Evolutionary conservation across 1,140 invertebrate species (phyloP), one percentile per base, ranked within the genome.

Genomic region (Onthophagus taurus): DNA sequence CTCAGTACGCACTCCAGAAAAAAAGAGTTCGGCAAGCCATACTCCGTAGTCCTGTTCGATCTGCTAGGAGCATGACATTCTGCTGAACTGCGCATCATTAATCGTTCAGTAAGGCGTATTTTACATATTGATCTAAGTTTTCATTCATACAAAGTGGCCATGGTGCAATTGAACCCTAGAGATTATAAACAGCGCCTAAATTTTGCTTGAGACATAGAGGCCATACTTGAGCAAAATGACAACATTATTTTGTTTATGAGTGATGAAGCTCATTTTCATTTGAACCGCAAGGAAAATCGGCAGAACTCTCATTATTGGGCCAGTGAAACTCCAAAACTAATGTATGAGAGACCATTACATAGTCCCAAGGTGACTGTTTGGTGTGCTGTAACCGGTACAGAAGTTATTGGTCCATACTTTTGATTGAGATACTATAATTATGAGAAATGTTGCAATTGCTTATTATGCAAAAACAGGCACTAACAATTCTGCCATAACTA

Each of bases 1-100:
- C 14, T 42, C 31, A 36, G 43, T 44, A 36, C n/a, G 42, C 16
- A 52, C 44, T 31, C 38, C 44, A 6, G 51, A 52, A 41, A 26
- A 24, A 47, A 35, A n/a, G n/a, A 44, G 48, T 50, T 16, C 46
- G 48, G 42, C 21, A 20, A 36, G 44, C 39, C 11, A 31, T 44
- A 12, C 18, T 21, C 31, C 21, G 20, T 7, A 50, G 42, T 50
- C 44, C 41, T 16, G 13, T 41, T n/a, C 44, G 51, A 31, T 47
- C 51, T 13, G 44, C 42, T 19, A 30, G 47, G 33, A 26, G n/a
- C n/a, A n/a, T n/a, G 30, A 35, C 48, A 52, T 39, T 42, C 48
- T 26, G 24, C 26, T 48, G 26, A 34, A 44, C 35, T n/a, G 39
- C 39, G 34, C 18, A 17, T 31, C 30, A 21, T 19, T 20, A 42